Conservation (phyloP, 2,113 vertebrate species). For the Gnathonemus longibarbis region DNA sequence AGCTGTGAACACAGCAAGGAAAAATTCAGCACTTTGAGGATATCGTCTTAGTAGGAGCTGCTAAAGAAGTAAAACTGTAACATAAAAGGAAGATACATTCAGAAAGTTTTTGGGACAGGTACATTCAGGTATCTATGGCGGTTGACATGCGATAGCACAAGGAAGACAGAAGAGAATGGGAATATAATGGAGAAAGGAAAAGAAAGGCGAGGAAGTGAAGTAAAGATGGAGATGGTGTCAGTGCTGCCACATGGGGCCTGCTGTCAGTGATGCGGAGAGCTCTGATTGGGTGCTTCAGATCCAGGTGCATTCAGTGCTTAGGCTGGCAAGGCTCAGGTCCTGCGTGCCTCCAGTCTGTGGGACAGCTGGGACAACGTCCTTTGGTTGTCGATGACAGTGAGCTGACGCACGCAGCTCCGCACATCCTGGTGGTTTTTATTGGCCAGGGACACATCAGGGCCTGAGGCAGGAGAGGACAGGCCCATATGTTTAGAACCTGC, state of each 20-base stretch:
- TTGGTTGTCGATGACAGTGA: conserved; percentile 97
- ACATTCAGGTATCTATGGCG: neutral
- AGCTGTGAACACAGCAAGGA: neutral
- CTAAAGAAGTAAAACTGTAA: neutral
- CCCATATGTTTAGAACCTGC: neutral
- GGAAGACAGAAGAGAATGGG: neutral
- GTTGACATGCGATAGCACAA: neutral
- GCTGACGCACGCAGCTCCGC: conserved; percentile 84
- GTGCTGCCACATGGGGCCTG: neutral
- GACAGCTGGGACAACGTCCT: conserved; percentile 94
- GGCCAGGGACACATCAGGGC: conserved; percentile 75
- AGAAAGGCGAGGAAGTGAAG: neutral
- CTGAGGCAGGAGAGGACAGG: conserved; percentile 56
- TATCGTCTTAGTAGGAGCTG: neutral
- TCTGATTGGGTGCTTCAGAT: conserved; percentile 3
- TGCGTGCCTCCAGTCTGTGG: conserved; percentile 84
- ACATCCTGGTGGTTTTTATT: conserved; percentile 91
- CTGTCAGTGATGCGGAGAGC: conserved; percentile 21
- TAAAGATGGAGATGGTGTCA: neutral
- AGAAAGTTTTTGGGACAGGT: neutral
- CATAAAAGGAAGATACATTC: neutral
- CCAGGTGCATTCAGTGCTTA: conserved; percentile 45
- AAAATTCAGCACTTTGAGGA: neutral
- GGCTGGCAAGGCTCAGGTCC: conserved; percentile 67
- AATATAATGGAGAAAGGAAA: neutral